Percentiles rank a stretch among this genome's conserved stretches.
Evolutionary conservation across 1,140 invertebrate species (phyloP).

Genomic region (Formica selysi): DNA sequence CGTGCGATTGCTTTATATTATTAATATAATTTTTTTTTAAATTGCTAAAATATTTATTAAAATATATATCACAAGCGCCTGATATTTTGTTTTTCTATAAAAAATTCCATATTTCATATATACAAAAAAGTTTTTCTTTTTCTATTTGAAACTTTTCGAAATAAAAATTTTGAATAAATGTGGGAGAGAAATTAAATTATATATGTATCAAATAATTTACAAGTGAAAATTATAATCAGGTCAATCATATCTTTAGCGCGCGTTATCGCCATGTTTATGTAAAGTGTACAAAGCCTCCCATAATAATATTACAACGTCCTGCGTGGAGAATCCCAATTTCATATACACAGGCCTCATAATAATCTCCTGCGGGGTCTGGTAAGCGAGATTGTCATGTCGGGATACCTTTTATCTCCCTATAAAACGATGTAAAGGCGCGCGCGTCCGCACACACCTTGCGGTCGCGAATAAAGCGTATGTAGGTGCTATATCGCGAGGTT

Average conservation of each 20-base stretch:
- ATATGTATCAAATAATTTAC: not conserved
- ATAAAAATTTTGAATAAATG: not conserved
- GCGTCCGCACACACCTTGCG: conserved; percentile 5
- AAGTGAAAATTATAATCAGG: conserved; percentile 15
- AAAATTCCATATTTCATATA: not conserved
- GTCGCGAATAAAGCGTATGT: conserved; percentile 14
- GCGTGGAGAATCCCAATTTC: conserved; percentile 47
- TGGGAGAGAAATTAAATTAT: not conserved
- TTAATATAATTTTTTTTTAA: not conserved
- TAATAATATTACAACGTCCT: conserved; percentile 45
- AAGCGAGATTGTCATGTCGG: conserved; percentile 53
- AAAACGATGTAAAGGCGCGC: conserved; percentile 40
- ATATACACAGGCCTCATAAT: conserved; percentile 54
- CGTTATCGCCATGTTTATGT: conserved; percentile 10
- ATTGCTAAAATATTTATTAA: too few relatives aligned
- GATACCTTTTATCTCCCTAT: conserved; percentile 57
- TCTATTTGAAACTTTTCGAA: not conserved
- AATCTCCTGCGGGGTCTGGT: conserved; percentile 50
- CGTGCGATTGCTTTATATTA: not conserved
- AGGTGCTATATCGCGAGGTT: conserved; percentile 46
- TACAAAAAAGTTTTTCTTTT: not conserved
- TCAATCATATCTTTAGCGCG: conserved; percentile 18
- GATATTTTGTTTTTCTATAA: not conserved
- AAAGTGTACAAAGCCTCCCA: not conserved
- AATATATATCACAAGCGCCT: not conserved